phyloP scores from a whole-genome alignment of 2,888 invertebrate species.

The Palloptera scutellata region DNA sequence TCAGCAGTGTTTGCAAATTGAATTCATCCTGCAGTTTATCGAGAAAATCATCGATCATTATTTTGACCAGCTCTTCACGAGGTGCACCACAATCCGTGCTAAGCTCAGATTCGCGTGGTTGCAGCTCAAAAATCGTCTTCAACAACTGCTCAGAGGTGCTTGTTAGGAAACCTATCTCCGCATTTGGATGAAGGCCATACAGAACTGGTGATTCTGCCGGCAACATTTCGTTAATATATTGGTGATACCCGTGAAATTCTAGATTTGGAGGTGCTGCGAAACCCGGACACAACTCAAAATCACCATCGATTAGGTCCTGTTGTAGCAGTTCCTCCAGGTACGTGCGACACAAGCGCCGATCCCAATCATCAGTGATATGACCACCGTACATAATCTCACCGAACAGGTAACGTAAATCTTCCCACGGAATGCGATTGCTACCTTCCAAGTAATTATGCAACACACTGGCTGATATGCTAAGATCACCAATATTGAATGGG shows the following conservation, averaged over 20 bases:
- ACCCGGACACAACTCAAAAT: conserved; percentile 81
- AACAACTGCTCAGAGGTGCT: conserved; percentile 85
- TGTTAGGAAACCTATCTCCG: conserved; percentile 93
- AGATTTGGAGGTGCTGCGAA: conserved; percentile 89
- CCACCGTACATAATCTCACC: conserved; percentile 99
- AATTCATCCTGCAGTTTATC: conserved; percentile 93
- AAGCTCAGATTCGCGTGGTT: conserved; percentile 78
- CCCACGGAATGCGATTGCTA: conserved; percentile 90
- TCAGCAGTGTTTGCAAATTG: conserved; percentile 83
- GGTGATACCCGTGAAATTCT: conserved; percentile 87
- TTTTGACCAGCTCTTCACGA: conserved; percentile 79
- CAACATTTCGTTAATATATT: conserved; percentile 84
- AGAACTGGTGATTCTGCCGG: conserved; percentile 90
- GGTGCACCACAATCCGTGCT: conserved; percentile 70
- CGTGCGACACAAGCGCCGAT: conserved; percentile 84
- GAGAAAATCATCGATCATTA: conserved; percentile 83
- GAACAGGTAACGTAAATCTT: conserved; percentile 91
- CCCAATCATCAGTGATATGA: conserved; percentile 97
- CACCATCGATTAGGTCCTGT: conserved; percentile 87
- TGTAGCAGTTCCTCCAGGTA: conserved; percentile 88
- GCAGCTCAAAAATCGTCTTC: conserved; percentile 87
- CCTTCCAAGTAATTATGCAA: conserved; percentile 91
- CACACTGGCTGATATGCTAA: conserved; percentile 91
- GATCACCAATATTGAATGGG: conserved; percentile 84
- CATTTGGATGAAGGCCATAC: conserved; percentile 94